Percentiles rank a stretch among this genome's conserved stretches.
phyloP scores from a whole-genome alignment of 30 jellyfish, hydroid and myxozoan genomes.

The Turritopsis dohrnii region DNA sequence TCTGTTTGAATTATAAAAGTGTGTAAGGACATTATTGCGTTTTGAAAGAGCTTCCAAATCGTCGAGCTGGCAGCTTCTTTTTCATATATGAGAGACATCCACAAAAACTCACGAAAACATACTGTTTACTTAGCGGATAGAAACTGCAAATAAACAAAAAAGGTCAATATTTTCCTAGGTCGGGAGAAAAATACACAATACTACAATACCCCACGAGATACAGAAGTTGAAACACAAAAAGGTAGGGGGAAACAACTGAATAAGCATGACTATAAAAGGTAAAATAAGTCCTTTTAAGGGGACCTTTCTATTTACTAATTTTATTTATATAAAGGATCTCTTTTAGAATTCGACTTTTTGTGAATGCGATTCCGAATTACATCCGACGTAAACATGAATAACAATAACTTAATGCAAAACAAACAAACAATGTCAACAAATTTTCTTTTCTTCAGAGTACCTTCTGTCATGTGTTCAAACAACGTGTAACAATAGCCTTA shows the following conservation, averaged over 20 bases:
- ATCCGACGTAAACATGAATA: background rate
- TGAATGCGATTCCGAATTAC: background rate
- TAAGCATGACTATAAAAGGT: background rate
- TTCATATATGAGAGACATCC: background rate
- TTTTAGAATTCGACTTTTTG: background rate
- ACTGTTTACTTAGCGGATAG: background rate
- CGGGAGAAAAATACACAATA: background rate
- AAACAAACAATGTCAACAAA: background rate
- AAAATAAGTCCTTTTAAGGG: background rate
- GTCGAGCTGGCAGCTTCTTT: too few species aligned
- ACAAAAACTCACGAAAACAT: background rate
- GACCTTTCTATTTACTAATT: background rate
- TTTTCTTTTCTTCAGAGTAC: background rate
- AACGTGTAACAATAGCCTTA: background rate
- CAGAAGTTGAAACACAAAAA: background rate
- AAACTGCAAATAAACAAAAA: background rate
- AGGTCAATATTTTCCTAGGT: background rate
- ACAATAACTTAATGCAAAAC: background rate
- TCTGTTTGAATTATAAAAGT: too few species aligned
- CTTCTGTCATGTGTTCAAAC: background rate
- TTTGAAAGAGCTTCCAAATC: too few species aligned
- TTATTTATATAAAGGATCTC: background rate
- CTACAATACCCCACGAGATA: background rate
- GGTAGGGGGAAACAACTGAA: background rate
- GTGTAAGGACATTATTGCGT: too few species aligned